Base-by-base conservation (phyloP, 2,113 vertebrate species). In the Barnardius zonarius region DNA sequence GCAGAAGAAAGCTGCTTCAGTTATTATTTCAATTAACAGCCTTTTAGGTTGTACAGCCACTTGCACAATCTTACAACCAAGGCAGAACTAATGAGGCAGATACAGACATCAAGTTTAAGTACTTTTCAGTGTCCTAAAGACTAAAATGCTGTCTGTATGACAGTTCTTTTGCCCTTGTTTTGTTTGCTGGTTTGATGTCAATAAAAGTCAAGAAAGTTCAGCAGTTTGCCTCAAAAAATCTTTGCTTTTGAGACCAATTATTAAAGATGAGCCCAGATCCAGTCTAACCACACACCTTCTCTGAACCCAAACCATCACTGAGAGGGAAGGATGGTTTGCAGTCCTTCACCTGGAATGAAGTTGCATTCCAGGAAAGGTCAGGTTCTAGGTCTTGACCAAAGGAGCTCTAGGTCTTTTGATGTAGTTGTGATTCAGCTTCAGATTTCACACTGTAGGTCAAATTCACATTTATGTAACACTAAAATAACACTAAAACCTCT, bases 1-100 rank as follows among this genome's bases (percentile, higher is more conserved):
- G 37, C 52, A 85, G 52, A 76, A 84, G 49, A 76, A 86, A 94
- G 73, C 91, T 91, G 57, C 62, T 91, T 88, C 77, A 37, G 83
- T 54, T 91, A 25, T 43, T 78, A 69, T 62, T 93, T 93, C 83
- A 62, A 93, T 95, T 95, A 96, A 63, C 91, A 89, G 41, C 83
- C 91, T 93, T 92, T 90, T 72, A 94, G 78, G 52, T 91, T 83
- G 77, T 85, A 79, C 49, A 87, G 25, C 14, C 83, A 46, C 77
- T 92, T 91, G 57, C 62, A 76, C 72, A 97, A 96, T 66, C 69
- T 93, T 76, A 82, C 63, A 70, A 79, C 51, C 37, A 79, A 63
- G 43, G 46, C 83, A 70, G 70, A 87, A 83, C 43, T 95, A 92
- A 93, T 59, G 91, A 81, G 92, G 74, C 69, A 62, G 64, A 76